phyloP scores from a whole-genome alignment of 2,797 vertebrate species.

The Fistularia commersonii region DNA sequence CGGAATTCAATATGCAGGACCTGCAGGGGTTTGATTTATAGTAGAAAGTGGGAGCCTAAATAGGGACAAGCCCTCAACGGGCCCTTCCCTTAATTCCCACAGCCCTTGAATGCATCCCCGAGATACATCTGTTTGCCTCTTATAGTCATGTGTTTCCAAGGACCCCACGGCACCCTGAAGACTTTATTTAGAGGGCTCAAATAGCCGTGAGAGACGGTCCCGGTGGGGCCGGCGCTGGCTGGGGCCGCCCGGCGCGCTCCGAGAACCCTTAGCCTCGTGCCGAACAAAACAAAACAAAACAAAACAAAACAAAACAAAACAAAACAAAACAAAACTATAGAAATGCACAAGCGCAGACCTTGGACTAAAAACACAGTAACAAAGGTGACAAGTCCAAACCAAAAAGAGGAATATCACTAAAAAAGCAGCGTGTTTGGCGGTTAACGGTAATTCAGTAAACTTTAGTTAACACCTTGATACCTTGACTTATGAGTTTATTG shows the following conservation, averaged over 20 bases:
- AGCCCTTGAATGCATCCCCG: conserved; percentile 29
- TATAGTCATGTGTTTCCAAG: conserved; percentile 59
- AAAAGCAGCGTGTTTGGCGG: no score
- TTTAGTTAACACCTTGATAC: no score
- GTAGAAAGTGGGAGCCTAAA: conserved; percentile 36
- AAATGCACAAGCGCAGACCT: no score
- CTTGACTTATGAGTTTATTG: no score
- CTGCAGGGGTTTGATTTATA: conserved; percentile 40
- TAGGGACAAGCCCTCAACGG: conserved; percentile 33
- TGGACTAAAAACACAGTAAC: no score
- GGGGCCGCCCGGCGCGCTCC: conserved; percentile 8
- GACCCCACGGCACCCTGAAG: conserved; percentile 50
- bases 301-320: no score
- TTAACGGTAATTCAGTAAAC: no score
- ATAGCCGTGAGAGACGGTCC: conserved; percentile 34
- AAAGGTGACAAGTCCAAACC: no score
- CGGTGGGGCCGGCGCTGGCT: conserved; percentile 22
- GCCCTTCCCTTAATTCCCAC: conserved; percentile 45
- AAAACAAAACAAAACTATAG: no score
- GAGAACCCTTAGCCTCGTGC: neutral
- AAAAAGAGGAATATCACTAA: no score
- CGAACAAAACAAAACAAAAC: neutral
- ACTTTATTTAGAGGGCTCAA: conserved; percentile 42
- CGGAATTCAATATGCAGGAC: conserved; percentile 24
- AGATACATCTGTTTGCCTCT: conserved; percentile 65